Evolutionary conservation across 1,140 invertebrate species (phyloP).

Genomic region (Meteorus sp.): DNA sequence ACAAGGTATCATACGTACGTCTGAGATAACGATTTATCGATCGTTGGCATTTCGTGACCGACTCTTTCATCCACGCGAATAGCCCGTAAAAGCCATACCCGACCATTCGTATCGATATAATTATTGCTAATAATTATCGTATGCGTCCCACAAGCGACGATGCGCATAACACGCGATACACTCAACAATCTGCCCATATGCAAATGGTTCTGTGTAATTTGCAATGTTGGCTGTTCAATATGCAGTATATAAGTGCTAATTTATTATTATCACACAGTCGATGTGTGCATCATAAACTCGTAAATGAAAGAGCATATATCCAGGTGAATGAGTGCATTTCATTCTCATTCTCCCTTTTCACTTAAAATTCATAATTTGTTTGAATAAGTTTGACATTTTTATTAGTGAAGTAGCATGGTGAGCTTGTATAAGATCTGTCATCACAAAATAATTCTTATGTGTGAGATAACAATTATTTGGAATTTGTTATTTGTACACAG

Average conservation of each 20-base stretch:
- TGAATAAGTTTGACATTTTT: too few species aligned
- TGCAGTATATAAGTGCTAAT: conserved; percentile 19
- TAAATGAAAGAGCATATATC: too few species aligned
- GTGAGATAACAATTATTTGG: too few species aligned
- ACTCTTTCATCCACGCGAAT: background rate
- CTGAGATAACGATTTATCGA: conserved; percentile 15
- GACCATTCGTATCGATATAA: conserved; percentile 19
- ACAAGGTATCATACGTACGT: conserved; percentile 5
- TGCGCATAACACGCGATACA: conserved; percentile 9
- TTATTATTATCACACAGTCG: conserved; percentile 8
- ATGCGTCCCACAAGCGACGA: conserved; percentile 6
- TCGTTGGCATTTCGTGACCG: conserved; percentile 11
- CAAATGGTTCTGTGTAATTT: conserved; percentile 13
- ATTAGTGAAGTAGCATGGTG: too few species aligned
- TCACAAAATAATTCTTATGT: too few species aligned
- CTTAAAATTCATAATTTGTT: too few species aligned
- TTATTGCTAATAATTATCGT: conserved; percentile 24
- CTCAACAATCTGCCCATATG: conserved; percentile 1
- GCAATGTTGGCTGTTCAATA: conserved; percentile 16
- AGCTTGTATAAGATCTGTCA: too few species aligned
- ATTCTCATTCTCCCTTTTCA: too few species aligned
- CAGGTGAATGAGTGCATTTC: too few species aligned
- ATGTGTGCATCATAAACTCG: background rate
- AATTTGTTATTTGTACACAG: too few species aligned
- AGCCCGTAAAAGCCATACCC: background rate